Conservation (phyloP, 2,797 vertebrate species). For the Meriones psammophilus region DNA sequence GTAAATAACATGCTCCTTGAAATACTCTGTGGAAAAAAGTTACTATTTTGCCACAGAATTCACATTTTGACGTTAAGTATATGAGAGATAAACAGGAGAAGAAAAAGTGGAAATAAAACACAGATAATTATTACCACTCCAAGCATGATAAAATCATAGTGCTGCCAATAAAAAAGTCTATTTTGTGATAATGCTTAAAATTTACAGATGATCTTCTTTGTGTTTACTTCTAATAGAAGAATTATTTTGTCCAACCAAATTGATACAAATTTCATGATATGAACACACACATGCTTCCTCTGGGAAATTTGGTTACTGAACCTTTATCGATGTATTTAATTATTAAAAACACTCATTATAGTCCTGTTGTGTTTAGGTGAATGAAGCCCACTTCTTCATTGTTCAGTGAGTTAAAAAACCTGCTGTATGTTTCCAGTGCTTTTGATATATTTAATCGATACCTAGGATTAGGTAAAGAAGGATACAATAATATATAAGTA, state of each 20-base stretch:
- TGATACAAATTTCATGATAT: not conserved
- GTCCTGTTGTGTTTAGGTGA: not conserved
- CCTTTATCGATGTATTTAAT: not conserved
- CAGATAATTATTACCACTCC: constrained; percentile 62
- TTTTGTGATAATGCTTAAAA: not conserved
- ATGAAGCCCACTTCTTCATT: not conserved
- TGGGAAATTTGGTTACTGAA: not conserved
- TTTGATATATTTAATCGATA: constrained; percentile 6
- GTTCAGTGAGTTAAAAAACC: not conserved
- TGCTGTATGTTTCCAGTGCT: not conserved
- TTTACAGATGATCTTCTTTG: not conserved
- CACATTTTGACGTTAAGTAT: constrained; percentile 82
- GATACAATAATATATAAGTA: not conserved
- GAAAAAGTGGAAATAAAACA: constrained; percentile 63
- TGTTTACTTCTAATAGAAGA: not conserved
- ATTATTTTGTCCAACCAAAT: not conserved
- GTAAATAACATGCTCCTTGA: constrained; percentile 72
- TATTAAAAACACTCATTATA: not conserved
- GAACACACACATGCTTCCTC: not conserved
- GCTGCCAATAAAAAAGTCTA: constrained; percentile 77
- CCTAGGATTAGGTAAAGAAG: not conserved
- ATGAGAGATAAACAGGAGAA: constrained; percentile 33
- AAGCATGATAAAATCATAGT: constrained; percentile 72
- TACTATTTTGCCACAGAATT: constrained; percentile 74
- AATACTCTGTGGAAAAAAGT: constrained; percentile 71